phyloP scores from a whole-genome alignment of 2,113 vertebrate species.

The Eubucco bourcierii region DNA sequence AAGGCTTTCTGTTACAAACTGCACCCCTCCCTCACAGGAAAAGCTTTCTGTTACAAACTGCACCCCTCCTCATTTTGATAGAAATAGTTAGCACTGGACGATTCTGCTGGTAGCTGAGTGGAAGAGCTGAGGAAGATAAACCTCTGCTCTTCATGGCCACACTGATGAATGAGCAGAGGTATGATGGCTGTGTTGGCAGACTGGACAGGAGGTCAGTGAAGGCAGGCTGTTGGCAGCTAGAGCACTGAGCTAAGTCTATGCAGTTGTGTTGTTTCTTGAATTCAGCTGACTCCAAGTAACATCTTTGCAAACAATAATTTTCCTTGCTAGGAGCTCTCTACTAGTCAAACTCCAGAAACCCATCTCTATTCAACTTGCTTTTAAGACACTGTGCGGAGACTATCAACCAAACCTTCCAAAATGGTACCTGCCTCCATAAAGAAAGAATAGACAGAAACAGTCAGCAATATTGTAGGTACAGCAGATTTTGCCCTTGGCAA shows the following conservation, averaged over 20 bases:
- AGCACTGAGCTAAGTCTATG: not conserved
- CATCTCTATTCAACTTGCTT: not conserved
- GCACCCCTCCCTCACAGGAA: not conserved
- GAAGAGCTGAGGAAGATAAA: not conserved
- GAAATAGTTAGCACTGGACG: not conserved
- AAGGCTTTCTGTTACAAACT: fast-evolving
- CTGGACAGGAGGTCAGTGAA: not conserved
- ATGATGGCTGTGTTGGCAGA: not conserved
- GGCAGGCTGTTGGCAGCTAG: not conserved
- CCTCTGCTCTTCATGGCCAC: not conserved
- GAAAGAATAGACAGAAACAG: not conserved
- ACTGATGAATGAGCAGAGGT: not conserved
- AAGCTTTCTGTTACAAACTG: fast-evolving
- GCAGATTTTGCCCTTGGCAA: not conserved
- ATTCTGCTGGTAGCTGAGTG: not conserved
- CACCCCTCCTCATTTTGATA: not conserved
- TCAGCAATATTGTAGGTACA: not conserved
- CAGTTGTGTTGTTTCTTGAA: not conserved
- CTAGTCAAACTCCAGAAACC: not conserved
- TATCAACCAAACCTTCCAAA: not conserved
- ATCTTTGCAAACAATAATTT: not conserved
- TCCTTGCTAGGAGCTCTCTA: not conserved
- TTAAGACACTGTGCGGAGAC: not conserved
- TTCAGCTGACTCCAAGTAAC: not conserved
- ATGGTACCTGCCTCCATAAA: fast-evolving